Base-by-base conservation (phyloP, 2,888 invertebrate genomes). In the Boloria euphrosyne region DNA sequence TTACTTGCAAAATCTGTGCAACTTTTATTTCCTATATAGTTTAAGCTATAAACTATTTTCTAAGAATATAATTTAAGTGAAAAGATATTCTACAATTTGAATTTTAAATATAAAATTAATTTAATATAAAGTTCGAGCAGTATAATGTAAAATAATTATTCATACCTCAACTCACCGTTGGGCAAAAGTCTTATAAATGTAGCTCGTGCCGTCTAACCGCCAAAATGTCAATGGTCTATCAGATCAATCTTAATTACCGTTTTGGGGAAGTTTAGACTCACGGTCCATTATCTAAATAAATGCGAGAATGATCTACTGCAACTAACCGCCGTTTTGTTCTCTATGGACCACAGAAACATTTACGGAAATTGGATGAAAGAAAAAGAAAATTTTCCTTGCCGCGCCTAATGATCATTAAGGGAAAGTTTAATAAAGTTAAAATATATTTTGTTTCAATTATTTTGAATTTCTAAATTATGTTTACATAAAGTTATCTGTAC, bases 221-320 rank as follows among this genome's bases (percentile, higher is more conserved):
- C 57, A 59, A 57, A 78, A 81, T 78, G 81, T 80, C 79, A 79
- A 79, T 80, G 76, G 74, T 74, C 69, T 74, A 77, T 75, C 75
- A 78, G 78, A 85, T 85, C 80, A 85, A 85, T 86, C 83, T 82
- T 82, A 83, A 86, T 86, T 85, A 85, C 80, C 80, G 55, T 65
- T 68, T 74, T 79, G 68, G 77, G 79, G 73, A 83, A 81, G 79
- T 84, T 84, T 75, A 72, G 76, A 79, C 81, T 81, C 79, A 78
- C 77, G 73, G 73, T 71, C 83, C 81, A 87, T 86, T 87, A 86
- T 80, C 82, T 78, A 81, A 85, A 86, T 86, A 82, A 83, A 82
- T 81, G 76, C 70, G 79, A 80, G 77, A 77, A 77, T 55, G 52
- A 65, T 64, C 58, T 51, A 55, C 55, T 49, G 52, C 55, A 58